phyloP scores from a whole-genome alignment of 2,113 vertebrate species.

The Seriola quinqueradiata region DNA sequence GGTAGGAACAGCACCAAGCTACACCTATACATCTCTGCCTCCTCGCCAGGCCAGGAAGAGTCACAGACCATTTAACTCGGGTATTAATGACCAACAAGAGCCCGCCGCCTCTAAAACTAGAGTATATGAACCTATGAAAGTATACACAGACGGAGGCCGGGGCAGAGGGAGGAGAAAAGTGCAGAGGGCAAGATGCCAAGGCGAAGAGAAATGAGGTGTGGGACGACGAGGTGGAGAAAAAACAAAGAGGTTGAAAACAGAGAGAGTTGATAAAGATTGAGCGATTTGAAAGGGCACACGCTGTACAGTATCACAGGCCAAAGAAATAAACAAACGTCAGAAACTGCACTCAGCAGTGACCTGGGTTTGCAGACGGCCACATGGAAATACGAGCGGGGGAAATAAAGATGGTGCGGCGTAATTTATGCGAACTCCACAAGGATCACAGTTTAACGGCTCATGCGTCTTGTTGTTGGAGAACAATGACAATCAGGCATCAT shows the following conservation, averaged over 20 bases:
- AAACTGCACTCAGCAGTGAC: slow-evolving; percentile 8
- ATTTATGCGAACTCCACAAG: not conserved
- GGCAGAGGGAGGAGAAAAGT: slow-evolving; percentile 5
- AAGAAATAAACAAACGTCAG: slow-evolving; percentile 59
- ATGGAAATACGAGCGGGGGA: not conserved
- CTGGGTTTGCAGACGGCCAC: not conserved
- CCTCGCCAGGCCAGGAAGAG: slow-evolving; percentile 67
- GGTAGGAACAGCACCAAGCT: slow-evolving; percentile 44
- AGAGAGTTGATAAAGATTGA: slow-evolving; percentile 52
- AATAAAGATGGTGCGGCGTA: not conserved
- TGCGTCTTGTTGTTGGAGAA: not conserved
- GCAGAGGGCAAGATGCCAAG: slow-evolving; percentile 56
- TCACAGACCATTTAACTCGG: slow-evolving; percentile 75
- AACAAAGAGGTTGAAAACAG: slow-evolving; percentile 43
- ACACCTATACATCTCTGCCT: slow-evolving; percentile 70
- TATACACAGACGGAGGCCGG: slow-evolving; percentile 30
- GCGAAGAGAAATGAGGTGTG: slow-evolving; percentile 71
- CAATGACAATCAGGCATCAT: too few relatives aligned
- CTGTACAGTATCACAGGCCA: slow-evolving; percentile 15
- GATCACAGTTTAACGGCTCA: not conserved
- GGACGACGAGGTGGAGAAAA: slow-evolving; percentile 45
- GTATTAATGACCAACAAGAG: slow-evolving; percentile 78
- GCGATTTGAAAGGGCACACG: slow-evolving; percentile 19
- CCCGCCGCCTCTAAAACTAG: slow-evolving; percentile 48
- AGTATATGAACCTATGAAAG: slow-evolving; percentile 53